phyloP scores from a whole-genome alignment of 2,888 invertebrate species.

The Habrosyne pyritoides region DNA sequence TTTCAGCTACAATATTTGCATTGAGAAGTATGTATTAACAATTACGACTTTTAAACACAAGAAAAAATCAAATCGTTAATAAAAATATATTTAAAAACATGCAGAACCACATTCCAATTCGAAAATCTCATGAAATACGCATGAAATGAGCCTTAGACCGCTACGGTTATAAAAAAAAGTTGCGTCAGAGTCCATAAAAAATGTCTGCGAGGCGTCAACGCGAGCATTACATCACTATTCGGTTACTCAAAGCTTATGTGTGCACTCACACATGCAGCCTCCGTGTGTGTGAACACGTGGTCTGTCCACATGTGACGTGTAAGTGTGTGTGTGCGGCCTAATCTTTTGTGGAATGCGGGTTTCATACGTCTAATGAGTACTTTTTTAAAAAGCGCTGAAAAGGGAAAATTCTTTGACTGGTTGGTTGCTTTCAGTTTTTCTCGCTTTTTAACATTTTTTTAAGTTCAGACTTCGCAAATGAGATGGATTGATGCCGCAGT shows the following conservation, averaged over 20 bases:
- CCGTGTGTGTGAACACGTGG: conserved; percentile 35
- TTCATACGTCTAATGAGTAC: conserved; percentile 76
- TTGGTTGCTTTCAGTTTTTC: conserved; percentile 46
- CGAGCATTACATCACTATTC: conserved; percentile 72
- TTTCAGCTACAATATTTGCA: no score
- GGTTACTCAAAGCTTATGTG: conserved; percentile 37
- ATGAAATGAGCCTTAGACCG: conserved; percentile 55
- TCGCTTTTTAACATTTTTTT: conserved; percentile 22
- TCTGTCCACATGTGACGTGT: conserved; percentile 27
- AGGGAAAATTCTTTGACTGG: conserved; percentile 64
- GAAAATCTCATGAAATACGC: conserved; percentile 22
- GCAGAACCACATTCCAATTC: conserved; percentile 25
- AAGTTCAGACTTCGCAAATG: conserved; percentile 10
- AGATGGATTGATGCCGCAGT: conserved; percentile 1
- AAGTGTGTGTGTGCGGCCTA: conserved; percentile 60
- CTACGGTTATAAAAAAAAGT: conserved; percentile 74
- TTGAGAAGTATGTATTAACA: no score
- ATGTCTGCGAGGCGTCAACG: conserved; percentile 81
- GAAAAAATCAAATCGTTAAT: neutral
- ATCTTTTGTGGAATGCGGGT: conserved; percentile 81
- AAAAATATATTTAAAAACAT: neutral
- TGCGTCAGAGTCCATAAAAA: conserved; percentile 82
- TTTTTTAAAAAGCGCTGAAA: conserved; percentile 74
- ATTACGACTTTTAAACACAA: no score
- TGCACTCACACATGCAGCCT: conserved; percentile 30